phyloP scores from a whole-genome alignment of 2,888 invertebrate genomes.

The Mesorhabditis sp. region DNA sequence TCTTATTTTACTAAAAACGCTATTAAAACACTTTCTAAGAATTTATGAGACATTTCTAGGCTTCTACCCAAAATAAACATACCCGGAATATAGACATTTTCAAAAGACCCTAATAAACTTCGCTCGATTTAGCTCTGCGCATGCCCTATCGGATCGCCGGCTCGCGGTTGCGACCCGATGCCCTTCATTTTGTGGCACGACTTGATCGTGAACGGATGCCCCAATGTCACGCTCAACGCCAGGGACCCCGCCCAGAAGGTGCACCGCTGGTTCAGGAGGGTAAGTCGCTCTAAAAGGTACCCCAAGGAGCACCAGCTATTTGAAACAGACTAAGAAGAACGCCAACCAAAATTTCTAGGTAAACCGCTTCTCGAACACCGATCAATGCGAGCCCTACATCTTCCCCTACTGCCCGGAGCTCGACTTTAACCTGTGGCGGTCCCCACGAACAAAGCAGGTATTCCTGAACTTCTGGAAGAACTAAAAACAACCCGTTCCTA shows the following conservation, averaged over 20 bases:
- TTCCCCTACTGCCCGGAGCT: conserved; percentile 58
- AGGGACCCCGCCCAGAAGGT: conserved; percentile 57
- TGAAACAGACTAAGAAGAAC: background rate
- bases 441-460: conserved; percentile 55
- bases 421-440: conserved; percentile 58
- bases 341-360: conserved; percentile 32
- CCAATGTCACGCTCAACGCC: conserved; percentile 54
- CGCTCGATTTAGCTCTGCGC: conserved; percentile 48
- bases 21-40: background rate
- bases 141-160: conserved; percentile 57
- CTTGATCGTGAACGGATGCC: conserved; percentile 56
- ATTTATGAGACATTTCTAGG: conserved; percentile 7
- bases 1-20: background rate
- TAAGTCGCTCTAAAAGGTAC: conserved; percentile 17
- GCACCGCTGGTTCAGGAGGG: conserved; percentile 56
- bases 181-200: conserved; percentile 58
- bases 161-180: conserved; percentile 50
- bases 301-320: background rate
- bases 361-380: conserved; percentile 57
- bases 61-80: background rate
- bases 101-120: background rate
- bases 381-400: conserved; percentile 56
- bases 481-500: conserved; percentile 11
- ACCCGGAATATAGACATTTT: background rate
- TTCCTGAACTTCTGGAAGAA: background rate